These are phyloP conservation scores for Tethea ocularis DNA, from an alignment of 2,888 invertebrate genomes.

Conservation along the genomic window DNA sequence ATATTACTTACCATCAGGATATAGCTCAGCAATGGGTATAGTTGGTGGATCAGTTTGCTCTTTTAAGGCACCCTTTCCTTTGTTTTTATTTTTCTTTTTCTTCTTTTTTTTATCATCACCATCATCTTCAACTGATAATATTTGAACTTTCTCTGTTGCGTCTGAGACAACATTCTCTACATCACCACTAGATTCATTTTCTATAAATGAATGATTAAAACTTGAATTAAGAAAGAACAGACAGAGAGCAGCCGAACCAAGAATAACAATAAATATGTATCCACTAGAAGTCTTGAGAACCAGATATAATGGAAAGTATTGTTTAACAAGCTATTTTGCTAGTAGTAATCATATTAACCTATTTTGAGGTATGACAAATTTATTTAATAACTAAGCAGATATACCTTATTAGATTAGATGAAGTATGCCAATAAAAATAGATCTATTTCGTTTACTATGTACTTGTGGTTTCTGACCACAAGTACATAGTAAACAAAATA, in stretches of 20 bases:
- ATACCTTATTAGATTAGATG: too few relatives aligned
- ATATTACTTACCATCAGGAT: conserved; percentile 91
- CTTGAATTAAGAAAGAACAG: too few relatives aligned
- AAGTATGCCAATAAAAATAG: not conserved
- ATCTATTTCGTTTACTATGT: not conserved
- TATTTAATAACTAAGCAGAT: too few relatives aligned
- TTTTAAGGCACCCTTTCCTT: conserved; percentile 66
- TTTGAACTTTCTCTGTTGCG: conserved; percentile 55
- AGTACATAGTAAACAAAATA: too few relatives aligned
- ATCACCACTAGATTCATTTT: conserved; percentile 37
- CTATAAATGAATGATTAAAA: conserved; percentile 10
- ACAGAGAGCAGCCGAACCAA: too few relatives aligned
- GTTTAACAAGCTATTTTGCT: too few relatives aligned
- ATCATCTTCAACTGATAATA: conserved; percentile 72
- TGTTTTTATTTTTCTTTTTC: conserved; percentile 87
- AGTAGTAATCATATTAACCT: too few relatives aligned
- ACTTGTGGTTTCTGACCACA: too few relatives aligned
- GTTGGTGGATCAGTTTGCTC: conserved; percentile 93
- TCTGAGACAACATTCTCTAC: conserved; percentile 39
- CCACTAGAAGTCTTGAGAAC: too few relatives aligned
- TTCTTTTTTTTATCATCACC: conserved; percentile 85
- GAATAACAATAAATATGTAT: too few relatives aligned
- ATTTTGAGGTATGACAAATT: too few relatives aligned
- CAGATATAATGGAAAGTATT: too few relatives aligned
- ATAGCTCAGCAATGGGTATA: conserved; percentile 93